These are phyloP conservation scores for Leucoraja ocellata DNA, from an alignment of 2,797 vertebrate genomes.

Conservation along the genomic window DNA sequence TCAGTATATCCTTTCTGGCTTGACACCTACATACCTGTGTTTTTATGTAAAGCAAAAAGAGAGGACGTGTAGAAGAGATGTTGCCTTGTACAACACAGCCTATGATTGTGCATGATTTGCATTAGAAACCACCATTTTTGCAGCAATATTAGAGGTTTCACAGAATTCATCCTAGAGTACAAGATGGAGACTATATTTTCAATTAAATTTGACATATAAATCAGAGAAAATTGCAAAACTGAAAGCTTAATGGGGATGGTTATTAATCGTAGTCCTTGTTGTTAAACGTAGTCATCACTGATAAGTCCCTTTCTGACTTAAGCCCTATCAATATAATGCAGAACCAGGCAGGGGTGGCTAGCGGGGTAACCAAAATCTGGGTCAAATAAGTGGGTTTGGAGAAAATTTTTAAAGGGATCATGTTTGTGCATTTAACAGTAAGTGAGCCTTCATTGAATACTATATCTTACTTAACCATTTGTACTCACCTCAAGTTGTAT, in stretches of 20 bases:
- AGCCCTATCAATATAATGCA: not conserved
- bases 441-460: not conserved
- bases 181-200: not conserved
- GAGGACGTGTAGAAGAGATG: not conserved
- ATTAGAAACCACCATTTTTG: not conserved
- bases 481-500: not conserved
- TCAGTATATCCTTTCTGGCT: not conserved
- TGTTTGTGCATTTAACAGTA: not conserved
- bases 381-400: not conserved
- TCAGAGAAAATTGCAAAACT: not conserved
- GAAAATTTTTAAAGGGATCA: not conserved
- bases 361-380: not conserved
- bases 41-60: not conserved
- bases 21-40: not conserved
- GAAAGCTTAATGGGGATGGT: not conserved
- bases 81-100: not conserved
- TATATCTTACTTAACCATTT: not conserved
- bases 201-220: constrained; percentile 14
- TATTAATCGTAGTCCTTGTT: not conserved
- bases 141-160: not conserved
- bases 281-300: not conserved
- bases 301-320: not conserved
- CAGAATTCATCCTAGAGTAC: not conserved
- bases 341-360: not conserved
- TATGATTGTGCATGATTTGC: not conserved